Evolutionary conservation across 2,888 invertebrate genomes (phyloP), one percentile per base, ranked within the genome.

Genomic region (Caenorhabditis macrosperma): DNA sequence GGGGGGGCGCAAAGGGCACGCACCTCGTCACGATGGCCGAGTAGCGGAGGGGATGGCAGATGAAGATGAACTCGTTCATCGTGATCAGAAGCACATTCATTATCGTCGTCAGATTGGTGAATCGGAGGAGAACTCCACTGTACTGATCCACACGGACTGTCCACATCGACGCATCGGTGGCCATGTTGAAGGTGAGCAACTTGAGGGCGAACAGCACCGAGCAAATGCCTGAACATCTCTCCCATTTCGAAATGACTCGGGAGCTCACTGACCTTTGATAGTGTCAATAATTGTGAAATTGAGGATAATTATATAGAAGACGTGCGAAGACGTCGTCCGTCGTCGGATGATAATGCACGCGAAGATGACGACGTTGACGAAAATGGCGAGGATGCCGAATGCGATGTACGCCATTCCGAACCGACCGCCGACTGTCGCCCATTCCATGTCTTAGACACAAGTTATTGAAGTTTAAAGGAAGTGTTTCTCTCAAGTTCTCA

Each of bases 81-180:
- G 88, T 88, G 54, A 88, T 85, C 81, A 88, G 52, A 10, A 85
- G 61, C 48, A 88, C 72, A 59, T 88, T 88, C 41, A 88, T 71
- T 4, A 88, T 86, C n/a, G 87, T 88, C 9, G 84, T 85, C 54
- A 88, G 66, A 64, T 87, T 86, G 20, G 79, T 71, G 35, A 80
- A 82, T 57, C 85, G 54, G 26, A 85, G 48, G 0, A 83, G 68
- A 0, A 84, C 63, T 28, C 82, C 82, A 46, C 82, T 81, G 52
- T 82, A 82, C 63, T 85, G 85, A 78, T 85, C 85, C 12, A 85
- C 82, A 0, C 71, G 64, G 9, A 82, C 74, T 3, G 78, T 71
- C 85, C 84, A 80, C 61, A 85, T 60, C 20, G 81, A 79, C 0
- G 54, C 80, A 35, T 78, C 72, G 5, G 82, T 81, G 46, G 83